Evolutionary conservation across 2,113 vertebrate genomes (phyloP).

Genomic region (Phyllopteryx taeniolatus): DNA sequence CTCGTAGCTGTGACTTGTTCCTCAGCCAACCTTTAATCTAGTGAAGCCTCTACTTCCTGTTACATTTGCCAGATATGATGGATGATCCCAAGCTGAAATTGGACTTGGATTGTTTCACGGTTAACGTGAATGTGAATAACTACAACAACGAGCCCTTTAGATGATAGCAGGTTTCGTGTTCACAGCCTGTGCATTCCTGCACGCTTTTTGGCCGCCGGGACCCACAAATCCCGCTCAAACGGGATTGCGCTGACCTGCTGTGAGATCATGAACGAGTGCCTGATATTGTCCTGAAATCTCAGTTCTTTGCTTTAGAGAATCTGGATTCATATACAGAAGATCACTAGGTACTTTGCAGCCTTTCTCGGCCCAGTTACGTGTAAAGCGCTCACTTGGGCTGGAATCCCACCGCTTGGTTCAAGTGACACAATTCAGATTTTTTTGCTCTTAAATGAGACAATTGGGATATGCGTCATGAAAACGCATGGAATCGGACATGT

Average conservation of each 20-base stretch:
- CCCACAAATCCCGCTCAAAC: not conserved
- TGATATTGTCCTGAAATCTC: constrained; percentile 2
- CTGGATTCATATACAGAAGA: too few relatives aligned
- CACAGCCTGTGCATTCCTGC: not conserved
- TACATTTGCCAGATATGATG: not conserved
- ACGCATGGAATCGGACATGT: too few relatives aligned
- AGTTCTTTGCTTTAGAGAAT: not conserved
- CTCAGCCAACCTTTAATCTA: not conserved
- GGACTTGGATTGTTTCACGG: not conserved
- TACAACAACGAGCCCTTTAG: not conserved
- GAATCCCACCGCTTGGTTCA: too few relatives aligned
- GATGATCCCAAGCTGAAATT: not conserved
- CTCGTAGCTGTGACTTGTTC: not conserved
- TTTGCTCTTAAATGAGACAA: too few relatives aligned
- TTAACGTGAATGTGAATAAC: constrained; percentile 5
- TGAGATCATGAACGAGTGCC: not conserved
- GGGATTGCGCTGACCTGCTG: not conserved
- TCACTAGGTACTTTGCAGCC: too few relatives aligned
- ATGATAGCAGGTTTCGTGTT: not conserved
- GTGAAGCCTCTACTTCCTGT: not conserved
- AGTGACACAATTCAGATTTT: too few relatives aligned
- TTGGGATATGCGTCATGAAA: too few relatives aligned
- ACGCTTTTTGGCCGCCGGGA: not conserved
- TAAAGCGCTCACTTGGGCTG: too few relatives aligned
- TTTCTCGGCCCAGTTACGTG: too few relatives aligned